A percentile compares a stretch with the other conserved stretches of the same genome.
phyloP scores from a whole-genome alignment of 2,888 invertebrate genomes.

The Agrochola litura region DNA sequence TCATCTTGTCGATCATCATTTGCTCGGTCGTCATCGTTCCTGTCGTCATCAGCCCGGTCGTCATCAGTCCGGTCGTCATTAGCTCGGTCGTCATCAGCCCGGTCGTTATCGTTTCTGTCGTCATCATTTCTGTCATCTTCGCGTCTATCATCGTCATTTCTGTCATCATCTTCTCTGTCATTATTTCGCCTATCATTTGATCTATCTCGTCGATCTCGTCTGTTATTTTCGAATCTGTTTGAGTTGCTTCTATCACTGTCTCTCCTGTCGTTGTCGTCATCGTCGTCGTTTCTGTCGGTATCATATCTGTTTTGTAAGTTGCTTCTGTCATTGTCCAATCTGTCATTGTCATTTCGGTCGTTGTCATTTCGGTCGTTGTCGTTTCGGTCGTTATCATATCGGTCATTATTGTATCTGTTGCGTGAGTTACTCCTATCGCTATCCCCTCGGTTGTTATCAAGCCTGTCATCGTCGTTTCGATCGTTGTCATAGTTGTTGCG shows the following conservation, averaged over 20 bases:
- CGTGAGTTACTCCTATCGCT: background rate
- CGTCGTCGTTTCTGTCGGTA: background rate
- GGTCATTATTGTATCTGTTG: slow-evolving; percentile 12
- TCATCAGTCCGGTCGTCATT: slow-evolving; percentile 13
- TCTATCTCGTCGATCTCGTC: background rate
- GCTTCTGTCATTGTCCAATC: background rate
- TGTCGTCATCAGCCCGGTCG: background rate
- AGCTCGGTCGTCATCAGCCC: background rate
- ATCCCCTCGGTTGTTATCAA: background rate
- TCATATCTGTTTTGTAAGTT: background rate
- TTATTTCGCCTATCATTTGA: slow-evolving; percentile 13
- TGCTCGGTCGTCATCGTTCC: background rate
- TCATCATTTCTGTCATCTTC: slow-evolving; percentile 8
- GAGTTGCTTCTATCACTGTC: slow-evolving; percentile 2
- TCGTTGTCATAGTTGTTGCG: slow-evolving; percentile 10
- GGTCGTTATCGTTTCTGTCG: slow-evolving; percentile 10
- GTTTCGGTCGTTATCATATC: slow-evolving; percentile 2
- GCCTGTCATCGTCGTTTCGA: slow-evolving; percentile 1
- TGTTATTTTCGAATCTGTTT: slow-evolving; percentile 13
- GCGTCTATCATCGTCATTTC: slow-evolving; percentile 1
- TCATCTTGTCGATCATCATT: slow-evolving; percentile 7
- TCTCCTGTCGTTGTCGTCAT: slow-evolving; percentile 14
- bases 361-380: background rate
- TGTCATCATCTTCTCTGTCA: slow-evolving; percentile 23
- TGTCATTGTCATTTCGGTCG: background rate